Base-by-base conservation (phyloP, 2,797 vertebrate species). In the Karalla daura region DNA sequence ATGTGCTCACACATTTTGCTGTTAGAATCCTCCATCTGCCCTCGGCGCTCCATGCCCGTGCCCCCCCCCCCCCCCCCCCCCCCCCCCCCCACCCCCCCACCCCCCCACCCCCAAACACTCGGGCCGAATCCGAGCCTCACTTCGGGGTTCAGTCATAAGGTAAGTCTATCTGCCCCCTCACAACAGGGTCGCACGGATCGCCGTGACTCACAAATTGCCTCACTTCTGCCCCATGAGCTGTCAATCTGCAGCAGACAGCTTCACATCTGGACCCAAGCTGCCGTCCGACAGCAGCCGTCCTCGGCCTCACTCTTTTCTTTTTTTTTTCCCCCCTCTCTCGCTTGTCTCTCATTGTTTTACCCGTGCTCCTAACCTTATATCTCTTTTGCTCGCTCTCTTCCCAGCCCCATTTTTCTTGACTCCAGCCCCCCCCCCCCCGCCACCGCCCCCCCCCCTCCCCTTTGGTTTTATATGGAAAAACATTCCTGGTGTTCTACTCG, bases 381-480 rank as follows among this genome's bases (percentile, higher is more conserved):
- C 59, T 63, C 54, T 21, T 41, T 56, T 67, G 68, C 47, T 71
- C 56, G 2, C 55, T 39, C 64, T 62, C 77, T 63, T 51, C 45
- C 18, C 32, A 10, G 49, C 20, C 36, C 15, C 11, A 49, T 47
- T 56, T 52, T 66, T n/a, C n/a, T n/a, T n/a, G n/a, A n/a, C n/a
- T n/a, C n/a, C n/a, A n/a, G 55, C 59, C 60, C 24, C 6, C 53
- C 63, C 47, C 80, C 63, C 55, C 56, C 77, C 79, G n/a, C n/a
- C n/a, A n/a, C n/a, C 68, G 55, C 59, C 60, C 24, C 6, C 53
- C 63, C 47, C 80, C 63, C 55, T 53, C 77, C 79, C 82, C 66
- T 65, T 84, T 17, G 51, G 82, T 86, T 92, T 91, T 89, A 92
- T 89, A 93, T 91, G 92, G 92, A 92, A 92, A 93, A 93, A 92